A percentile compares a stretch with the other conserved stretches of the same genome.
These are phyloP conservation scores for Loripinus fragilis DNA, from an alignment of 2,888 invertebrate genomes.

Conservation along the genomic window DNA sequence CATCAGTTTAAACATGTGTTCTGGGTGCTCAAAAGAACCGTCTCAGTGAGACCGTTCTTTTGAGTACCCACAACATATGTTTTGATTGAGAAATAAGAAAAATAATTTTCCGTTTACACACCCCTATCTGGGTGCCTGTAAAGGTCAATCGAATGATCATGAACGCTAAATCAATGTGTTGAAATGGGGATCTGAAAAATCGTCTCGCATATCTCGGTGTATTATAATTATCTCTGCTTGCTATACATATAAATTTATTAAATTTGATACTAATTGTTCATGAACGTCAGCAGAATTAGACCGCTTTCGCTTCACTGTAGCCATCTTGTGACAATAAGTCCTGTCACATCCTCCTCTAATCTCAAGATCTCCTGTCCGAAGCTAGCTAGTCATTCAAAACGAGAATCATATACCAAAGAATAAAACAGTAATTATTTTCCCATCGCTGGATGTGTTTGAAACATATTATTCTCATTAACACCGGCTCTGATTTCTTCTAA, in stretches of 20 bases:
- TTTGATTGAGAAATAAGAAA: no score
- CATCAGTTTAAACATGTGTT: no score
- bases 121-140: no score
- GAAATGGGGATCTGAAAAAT: no score
- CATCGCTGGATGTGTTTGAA: neutral
- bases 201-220: no score
- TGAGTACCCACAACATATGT: no score
- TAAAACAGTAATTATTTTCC: constrained; percentile 16
- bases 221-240: neutral
- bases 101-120: no score
- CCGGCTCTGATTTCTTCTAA: constrained; percentile 7
- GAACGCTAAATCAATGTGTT: no score
- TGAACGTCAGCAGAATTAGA: neutral
- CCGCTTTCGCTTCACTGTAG: neutral
- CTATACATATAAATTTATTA: neutral
- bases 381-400: neutral
- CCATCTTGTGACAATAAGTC: neutral
- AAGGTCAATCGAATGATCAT: no score
- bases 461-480: constrained; percentile 17
- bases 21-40: no score
- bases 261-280: neutral
- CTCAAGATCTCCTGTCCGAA: neutral
- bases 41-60: no score
- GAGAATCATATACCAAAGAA: neutral
- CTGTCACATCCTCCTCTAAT: neutral